A percentile compares a stretch with the other conserved stretches of the same genome.
phyloP scores from a whole-genome alignment of 2,888 invertebrate genomes.

The Cryptocephalus primarius region DNA sequence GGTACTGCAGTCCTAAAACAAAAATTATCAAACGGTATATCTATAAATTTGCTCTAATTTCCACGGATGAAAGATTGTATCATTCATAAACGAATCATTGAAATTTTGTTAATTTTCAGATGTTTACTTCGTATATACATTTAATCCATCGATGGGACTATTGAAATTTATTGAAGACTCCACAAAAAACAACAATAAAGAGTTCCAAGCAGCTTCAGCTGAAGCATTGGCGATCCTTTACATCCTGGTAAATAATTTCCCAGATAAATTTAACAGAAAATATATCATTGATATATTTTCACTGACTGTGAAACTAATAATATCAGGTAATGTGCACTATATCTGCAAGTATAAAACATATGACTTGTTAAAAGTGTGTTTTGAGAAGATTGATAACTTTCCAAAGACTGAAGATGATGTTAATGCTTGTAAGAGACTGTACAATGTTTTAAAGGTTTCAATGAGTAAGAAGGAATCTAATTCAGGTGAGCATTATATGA shows the following conservation, averaged over 20 bases:
- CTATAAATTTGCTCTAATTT: too few relatives aligned
- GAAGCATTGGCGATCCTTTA: slow-evolving; percentile 26
- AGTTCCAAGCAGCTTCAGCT: slow-evolving; percentile 19
- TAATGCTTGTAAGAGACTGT: not conserved
- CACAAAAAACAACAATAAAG: slow-evolving; percentile 13
- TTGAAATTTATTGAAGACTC: slow-evolving; percentile 17
- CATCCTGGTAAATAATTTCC: slow-evolving; percentile 27
- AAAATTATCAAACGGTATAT: too few relatives aligned
- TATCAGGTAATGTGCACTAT: slow-evolving; percentile 15
- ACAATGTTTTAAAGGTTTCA: too few relatives aligned
- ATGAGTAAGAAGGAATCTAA: too few relatives aligned
- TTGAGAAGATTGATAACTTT: slow-evolving; percentile 15
- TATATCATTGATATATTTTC: slow-evolving; percentile 23
- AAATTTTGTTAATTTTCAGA: slow-evolving; percentile 17
- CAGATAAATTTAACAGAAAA: slow-evolving; percentile 18
- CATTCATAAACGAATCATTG: too few relatives aligned
- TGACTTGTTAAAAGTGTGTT: slow-evolving; percentile 19
- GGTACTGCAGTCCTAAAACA: too few relatives aligned
- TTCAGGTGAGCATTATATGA: too few relatives aligned
- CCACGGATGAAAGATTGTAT: too few relatives aligned
- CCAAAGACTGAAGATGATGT: not conserved
- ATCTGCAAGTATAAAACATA: slow-evolving; percentile 24
- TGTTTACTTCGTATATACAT: slow-evolving; percentile 24
- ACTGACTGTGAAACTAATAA: slow-evolving; percentile 20
- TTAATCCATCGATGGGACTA: slow-evolving; percentile 23